Conservation (phyloP, 1,140 invertebrate species). For the Heliconius nattereri region DNA sequence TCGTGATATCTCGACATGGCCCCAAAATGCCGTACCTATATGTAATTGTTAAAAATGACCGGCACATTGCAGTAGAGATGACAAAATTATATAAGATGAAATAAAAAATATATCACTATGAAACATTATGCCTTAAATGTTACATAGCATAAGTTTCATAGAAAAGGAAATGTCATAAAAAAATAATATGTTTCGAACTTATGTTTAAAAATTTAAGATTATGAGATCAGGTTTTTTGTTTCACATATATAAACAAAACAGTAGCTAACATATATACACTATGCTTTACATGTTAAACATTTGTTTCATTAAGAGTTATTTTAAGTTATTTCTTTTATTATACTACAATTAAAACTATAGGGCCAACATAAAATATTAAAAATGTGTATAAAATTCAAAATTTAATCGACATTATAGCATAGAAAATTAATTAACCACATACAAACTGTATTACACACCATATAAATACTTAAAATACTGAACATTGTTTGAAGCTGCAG, state of each 20-base stretch:
- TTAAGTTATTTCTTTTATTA: no score
- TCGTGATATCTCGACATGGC: slow-evolving; percentile 10
- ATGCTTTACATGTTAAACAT: no score
- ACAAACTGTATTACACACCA: no score
- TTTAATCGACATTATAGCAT: no score
- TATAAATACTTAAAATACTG: no score
- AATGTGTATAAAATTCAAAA: no score
- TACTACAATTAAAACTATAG: no score
- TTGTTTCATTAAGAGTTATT: no score
- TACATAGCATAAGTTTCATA: background rate
- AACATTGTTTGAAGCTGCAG: no score
- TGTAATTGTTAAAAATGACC: background rate
- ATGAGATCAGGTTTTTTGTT: background rate
- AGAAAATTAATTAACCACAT: no score
- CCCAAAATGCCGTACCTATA: slow-evolving; percentile 12
- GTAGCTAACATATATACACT: background rate
- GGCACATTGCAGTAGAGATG: background rate
- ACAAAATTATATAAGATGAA: background rate
- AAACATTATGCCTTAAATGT: background rate
- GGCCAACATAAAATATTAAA: no score
- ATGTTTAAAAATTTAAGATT: background rate
- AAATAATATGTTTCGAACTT: background rate
- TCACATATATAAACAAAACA: background rate
- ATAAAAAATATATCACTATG: background rate
- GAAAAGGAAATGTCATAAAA: background rate